Base-by-base conservation (phyloP, 2,113 vertebrate species). In the Neogobius melanostomus region DNA sequence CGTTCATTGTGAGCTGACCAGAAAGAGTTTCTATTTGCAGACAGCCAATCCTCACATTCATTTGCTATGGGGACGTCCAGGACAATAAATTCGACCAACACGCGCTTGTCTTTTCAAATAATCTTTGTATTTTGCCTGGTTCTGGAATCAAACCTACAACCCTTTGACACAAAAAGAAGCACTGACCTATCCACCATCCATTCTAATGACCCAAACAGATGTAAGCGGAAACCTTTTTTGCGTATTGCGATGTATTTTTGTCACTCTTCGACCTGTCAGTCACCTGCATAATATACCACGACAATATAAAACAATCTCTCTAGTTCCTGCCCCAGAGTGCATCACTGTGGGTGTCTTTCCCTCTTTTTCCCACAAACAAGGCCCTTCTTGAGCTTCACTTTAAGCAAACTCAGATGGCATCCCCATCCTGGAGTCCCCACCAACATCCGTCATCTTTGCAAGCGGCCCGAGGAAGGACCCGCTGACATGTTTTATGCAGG, bases 401-500 rank as follows among this genome's bases (percentile, higher is more conserved):
- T 57, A 71, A 61, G 44, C 63, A 73, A 54, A 64, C 15, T 64
- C 62, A 47, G n/a, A 64, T 47, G 45, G 14, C 50, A 11, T 73
- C 60, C 67, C 66, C 65, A 77, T 79, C 70, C 71, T 69, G 56
- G 64, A 78, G 61, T 65, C 48, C 21, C 1, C 73, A 79, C 71
- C 65, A 76, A 66, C 68, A 83, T 81, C 56, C 42, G 66, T 85
- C 82, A 78, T 89, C 75, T 86, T 82, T 83, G 75, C 82, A 87
- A 87, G 85, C 85, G 88, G 79, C 83, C 28, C 8, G 75, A 82
- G 75, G 64, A 89, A 82, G 69, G 78, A 84, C 72, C 72, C 71
- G 88, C 74, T 90, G 89, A 91, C 82, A 81, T 92, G 84, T 86
- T 92, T 91, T 89, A 91, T 90, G 87, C 81, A 66, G 80, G 79